These are phyloP conservation scores for Chironomus tentans DNA, from an alignment of 2,888 invertebrate species.

Conservation along the genomic window DNA sequence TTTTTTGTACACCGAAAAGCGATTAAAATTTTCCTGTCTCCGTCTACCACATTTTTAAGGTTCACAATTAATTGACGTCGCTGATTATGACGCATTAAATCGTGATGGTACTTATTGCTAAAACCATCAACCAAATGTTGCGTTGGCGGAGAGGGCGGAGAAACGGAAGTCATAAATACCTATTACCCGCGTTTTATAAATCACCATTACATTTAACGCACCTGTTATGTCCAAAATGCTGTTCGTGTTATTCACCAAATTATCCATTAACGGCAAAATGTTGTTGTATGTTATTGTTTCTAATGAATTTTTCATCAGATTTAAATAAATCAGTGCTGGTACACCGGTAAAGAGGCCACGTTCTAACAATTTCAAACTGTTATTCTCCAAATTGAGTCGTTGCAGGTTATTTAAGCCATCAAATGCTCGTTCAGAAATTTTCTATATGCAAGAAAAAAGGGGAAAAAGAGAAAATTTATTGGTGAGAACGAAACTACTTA, in stretches of 20 bases:
- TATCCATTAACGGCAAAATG: constrained; percentile 66
- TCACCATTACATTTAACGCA: constrained; percentile 2
- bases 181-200: background rate
- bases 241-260: constrained; percentile 64
- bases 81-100: constrained; percentile 12
- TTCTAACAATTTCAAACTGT: constrained; percentile 62
- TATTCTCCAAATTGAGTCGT: constrained; percentile 64
- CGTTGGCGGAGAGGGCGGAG: background rate
- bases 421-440: constrained; percentile 67
- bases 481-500: background rate
- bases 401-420: constrained; percentile 63
- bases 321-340: constrained; percentile 60
- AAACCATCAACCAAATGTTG: no score
- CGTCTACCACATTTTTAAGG: no score
- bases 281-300: constrained; percentile 68
- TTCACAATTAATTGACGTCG: background rate
- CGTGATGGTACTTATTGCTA: background rate
- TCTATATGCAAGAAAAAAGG: constrained; percentile 37
- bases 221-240: constrained; percentile 22
- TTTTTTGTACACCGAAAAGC: background rate
- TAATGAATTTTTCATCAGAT: constrained; percentile 67
- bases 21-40: background rate
- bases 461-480: no score
- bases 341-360: constrained; percentile 65
- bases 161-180: constrained; percentile 7